These are phyloP conservation scores for Drosophila mayaguana DNA, from an alignment of 2,888 invertebrate species.

Conservation along the genomic window DNA sequence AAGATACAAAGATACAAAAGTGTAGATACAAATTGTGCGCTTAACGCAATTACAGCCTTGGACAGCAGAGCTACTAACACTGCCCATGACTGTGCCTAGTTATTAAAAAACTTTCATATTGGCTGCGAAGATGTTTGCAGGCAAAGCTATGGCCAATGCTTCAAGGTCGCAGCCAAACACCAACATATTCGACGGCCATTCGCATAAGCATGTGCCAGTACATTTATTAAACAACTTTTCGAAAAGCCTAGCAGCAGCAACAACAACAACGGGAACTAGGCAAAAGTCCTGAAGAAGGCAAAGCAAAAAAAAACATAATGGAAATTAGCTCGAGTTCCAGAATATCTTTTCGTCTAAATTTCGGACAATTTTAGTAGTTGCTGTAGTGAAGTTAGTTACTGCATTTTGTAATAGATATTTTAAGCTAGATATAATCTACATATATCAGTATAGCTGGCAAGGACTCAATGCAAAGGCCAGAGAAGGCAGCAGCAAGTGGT, in stretches of 20 bases:
- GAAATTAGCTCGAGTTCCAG: slow-evolving; percentile 26
- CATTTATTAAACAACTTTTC: slow-evolving; percentile 80
- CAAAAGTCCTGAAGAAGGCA: slow-evolving; percentile 3
- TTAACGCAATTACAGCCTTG: slow-evolving; percentile 52
- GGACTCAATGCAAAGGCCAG: too few species aligned
- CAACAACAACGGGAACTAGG: slow-evolving; percentile 26
- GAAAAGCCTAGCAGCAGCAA: slow-evolving; percentile 1
- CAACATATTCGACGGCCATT: slow-evolving; percentile 48
- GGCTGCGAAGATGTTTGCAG: slow-evolving; percentile 24
- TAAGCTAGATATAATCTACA: too few species aligned
- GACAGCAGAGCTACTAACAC: neutral
- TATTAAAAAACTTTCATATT: slow-evolving; percentile 73
- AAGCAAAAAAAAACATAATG: neutral
- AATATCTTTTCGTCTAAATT: slow-evolving; percentile 6
- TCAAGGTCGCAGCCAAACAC: slow-evolving; percentile 53
- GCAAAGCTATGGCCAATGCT: neutral
- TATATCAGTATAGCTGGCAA: too few species aligned
- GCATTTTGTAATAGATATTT: neutral
- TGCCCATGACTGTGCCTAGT: slow-evolving; percentile 10
- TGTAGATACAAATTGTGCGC: slow-evolving; percentile 54
- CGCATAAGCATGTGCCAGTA: slow-evolving; percentile 69
- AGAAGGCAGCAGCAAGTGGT: too few species aligned
- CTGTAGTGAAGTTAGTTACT: too few species aligned
- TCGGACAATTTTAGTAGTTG: neutral
- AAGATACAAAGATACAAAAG: slow-evolving; percentile 36